Evolutionary conservation across 2,797 vertebrate genomes (phyloP).

Genomic region (Hephaestus fuliginosus): DNA sequence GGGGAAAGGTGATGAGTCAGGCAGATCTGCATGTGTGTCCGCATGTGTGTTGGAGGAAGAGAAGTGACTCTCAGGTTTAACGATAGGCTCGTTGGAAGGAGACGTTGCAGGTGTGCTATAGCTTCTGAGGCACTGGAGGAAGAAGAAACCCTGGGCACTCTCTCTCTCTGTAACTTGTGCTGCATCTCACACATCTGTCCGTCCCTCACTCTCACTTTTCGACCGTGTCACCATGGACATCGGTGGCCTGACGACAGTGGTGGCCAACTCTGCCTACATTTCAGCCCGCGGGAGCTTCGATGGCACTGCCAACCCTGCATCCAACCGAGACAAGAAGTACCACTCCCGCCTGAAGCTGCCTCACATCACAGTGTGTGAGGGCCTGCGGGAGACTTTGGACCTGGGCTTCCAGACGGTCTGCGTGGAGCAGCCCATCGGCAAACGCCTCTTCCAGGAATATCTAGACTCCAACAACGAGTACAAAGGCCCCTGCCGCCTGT

Average conservation of each 20-base stretch:
- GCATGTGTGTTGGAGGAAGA: constrained; percentile 66
- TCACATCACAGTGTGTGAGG: constrained; percentile 88
- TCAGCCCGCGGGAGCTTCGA: constrained; percentile 90
- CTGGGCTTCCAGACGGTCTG: constrained; percentile 86
- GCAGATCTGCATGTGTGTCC: constrained; percentile 77
- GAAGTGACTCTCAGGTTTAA: constrained; percentile 45
- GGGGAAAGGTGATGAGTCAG: constrained; percentile 86
- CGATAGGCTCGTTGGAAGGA: constrained; percentile 46
- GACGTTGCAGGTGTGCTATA: constrained; percentile 34
- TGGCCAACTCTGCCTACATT: constrained; percentile 94
- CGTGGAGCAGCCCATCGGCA: constrained; percentile 90
- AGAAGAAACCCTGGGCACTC: constrained; percentile 9
- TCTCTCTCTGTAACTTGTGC: constrained; percentile 1
- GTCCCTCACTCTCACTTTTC: background rate
- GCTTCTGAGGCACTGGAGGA: constrained; percentile 23
- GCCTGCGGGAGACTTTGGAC: constrained; percentile 82
- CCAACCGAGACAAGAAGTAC: constrained; percentile 90
- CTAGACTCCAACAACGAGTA: constrained; percentile 81
- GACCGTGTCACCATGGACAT: constrained; percentile 87
- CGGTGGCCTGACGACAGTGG: constrained; percentile 90
- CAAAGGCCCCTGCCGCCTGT: constrained; percentile 83
- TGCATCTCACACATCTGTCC: background rate
- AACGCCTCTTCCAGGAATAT: constrained; percentile 90
- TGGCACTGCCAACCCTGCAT: constrained; percentile 76
- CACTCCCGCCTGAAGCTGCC: constrained; percentile 89